Evolutionary conservation across 2,113 vertebrate species (phyloP), one percentile per base, ranked within the genome.

Genomic region (Dunckerocampus dactyliophorus): DNA sequence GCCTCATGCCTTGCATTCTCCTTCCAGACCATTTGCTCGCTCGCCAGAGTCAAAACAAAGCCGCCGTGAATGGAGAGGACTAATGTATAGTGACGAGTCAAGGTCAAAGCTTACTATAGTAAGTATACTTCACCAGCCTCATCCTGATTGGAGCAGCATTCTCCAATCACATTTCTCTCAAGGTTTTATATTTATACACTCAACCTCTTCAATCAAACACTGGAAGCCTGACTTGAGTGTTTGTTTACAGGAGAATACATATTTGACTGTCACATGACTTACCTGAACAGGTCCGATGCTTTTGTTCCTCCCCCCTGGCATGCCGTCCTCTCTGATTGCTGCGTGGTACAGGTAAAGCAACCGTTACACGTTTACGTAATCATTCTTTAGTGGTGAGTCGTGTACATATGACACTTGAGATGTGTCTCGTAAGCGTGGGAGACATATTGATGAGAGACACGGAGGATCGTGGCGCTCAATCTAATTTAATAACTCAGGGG

Each of bases 241-340:
- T 39, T 59, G 31, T 16, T 22, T 48, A 37, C 22, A 24, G 39
- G 7, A 24, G 31, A 0, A 3, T 10, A 12, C 9, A 2, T 17
- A 24, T 73, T 15, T 14, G 6, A 56, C 50, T 28, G 17, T 13
- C 31, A 37, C 15, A 1, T 28, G 8, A 22, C 82, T 91, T 88
- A 99, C 97, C 95, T 98, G 95, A 75, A 99, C 96, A 62, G 97
- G 97, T 48, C 97, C 96, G 0, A 99, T 99, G 88, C 96, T 99
- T 91, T 99, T 99, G 88, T 99, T 99, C 72, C 97, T 91, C 63
- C 97, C 97, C 79, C 97, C 97, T 1, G 97, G 97, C 97, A 99
- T 99, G 69, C 97, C 97, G 81, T 99, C 97, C 85, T 99, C 97
- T 82, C 97, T 93, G 89, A 99, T 99, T 84, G 97, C 97, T 99